These are phyloP conservation scores for Tichodroma muraria DNA, from an alignment of 2,113 vertebrate species.

Conservation along the genomic window DNA sequence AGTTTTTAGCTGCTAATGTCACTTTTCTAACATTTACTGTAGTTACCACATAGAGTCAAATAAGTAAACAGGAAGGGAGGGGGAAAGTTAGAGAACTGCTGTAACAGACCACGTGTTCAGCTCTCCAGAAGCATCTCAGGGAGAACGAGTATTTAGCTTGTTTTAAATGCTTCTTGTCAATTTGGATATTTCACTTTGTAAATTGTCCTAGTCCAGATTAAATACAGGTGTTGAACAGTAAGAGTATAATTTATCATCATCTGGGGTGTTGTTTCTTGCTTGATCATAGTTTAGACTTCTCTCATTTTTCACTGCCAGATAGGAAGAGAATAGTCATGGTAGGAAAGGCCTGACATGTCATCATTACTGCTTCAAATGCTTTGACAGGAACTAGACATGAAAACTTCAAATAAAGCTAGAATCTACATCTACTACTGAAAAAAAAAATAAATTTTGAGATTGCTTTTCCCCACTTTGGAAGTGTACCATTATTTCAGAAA, in stretches of 20 bases:
- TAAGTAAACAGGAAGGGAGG: conserved; percentile 46
- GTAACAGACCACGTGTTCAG: background rate
- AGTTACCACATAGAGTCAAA: background rate
- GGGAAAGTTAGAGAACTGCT: background rate
- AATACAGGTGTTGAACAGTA: background rate
- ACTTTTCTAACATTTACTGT: background rate
- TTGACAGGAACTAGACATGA: background rate
- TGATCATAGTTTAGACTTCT: background rate
- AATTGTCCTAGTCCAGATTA: background rate
- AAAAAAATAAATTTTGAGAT: background rate
- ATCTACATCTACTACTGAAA: background rate
- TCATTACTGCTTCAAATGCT: background rate
- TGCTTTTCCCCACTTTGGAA: background rate
- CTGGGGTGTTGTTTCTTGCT: background rate
- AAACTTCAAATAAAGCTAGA: background rate
- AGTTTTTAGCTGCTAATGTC: background rate
- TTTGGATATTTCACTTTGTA: background rate
- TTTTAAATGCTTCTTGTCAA: background rate
- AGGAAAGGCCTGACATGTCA: background rate
- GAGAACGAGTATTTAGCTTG: background rate
- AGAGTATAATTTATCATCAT: background rate
- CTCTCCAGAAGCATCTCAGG: background rate
- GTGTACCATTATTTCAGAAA: background rate
- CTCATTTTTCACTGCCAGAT: background rate
- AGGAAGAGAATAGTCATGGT: background rate